Evolutionary conservation across 2,797 vertebrate genomes (phyloP), one percentile per base, ranked within the genome.

Genomic region (Sebastes steindachneri): DNA sequence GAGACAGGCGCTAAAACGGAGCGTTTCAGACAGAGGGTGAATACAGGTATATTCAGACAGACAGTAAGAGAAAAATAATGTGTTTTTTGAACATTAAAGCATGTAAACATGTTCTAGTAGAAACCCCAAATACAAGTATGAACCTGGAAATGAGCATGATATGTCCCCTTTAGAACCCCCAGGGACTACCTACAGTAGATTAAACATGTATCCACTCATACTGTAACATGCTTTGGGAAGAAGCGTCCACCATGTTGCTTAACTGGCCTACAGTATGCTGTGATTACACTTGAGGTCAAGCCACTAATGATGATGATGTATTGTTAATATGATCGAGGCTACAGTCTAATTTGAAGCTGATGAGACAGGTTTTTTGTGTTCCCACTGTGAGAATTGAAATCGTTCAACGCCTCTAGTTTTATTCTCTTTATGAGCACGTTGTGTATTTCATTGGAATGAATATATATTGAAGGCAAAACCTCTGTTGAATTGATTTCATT

Each of bases 301-400:
- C 26, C 54, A n/a, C 48, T 75, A 48, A 80, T 84, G 72, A 57
- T 62, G 28, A 64, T 72, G 72, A 76, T 67, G 41, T 53, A 54
- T 37, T 62, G 67, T 53, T 74, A 37, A 69, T 72, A 53, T 31
- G 19, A 82, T n/a, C 35, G 15, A 63, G 29, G 23, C 58, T 55
- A 29, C 14, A 60, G 37, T 73, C 21, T 82, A 76, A 78, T 68
- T 45, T 75, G 45, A 65, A 59, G 23, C n/a, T 72, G n/a, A 71
- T 80, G 76, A 53, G 5, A 82, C 60, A 11, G 12, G 5, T 48
- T 14, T 69, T 73, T 17, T 73, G 51, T 70, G 28, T 31, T 59
- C 35, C 58, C 37, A 6, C 6, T 45, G n/a, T 23, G 23, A 53
- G 9, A n/a, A 41, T 62, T 77, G 7, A 60, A 29, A 53, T 28